Base-by-base conservation (phyloP, 1,140 invertebrate genomes). In the Zaprionus tsacasi region DNA sequence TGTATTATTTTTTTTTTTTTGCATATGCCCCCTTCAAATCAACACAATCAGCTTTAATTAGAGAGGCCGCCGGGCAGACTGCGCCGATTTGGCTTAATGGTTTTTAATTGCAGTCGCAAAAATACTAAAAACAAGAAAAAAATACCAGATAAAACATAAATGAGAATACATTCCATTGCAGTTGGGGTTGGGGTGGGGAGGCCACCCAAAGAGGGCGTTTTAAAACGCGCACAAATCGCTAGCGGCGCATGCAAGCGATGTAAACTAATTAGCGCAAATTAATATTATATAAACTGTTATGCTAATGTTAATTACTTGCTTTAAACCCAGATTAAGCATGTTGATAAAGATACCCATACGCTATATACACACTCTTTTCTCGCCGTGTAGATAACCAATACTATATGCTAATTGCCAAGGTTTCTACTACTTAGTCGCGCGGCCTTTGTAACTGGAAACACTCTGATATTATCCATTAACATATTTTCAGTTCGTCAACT, bases 81-180 rank as follows among this genome's bases (percentile, higher is more conserved):
- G 76, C 81, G 81, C 81, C 82, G 81, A 83, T 83, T 83, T 83
- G 81, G 77, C 81, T 83, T 83, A 83, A 83, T 83, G 81, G 61
- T 83, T 83, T 83, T 83, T 83, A 83, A 83, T 83, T 83, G 81
- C 81, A 79, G 55, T 54, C 69, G 81, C 64, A 77, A 82, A 82
- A 66, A 36, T 58, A 45, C 27, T 52, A 7, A 68, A 56, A 68
- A 59, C 35, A 13, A 40, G n/a, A 40, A n/a, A 0, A 43, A 43
- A 43, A 43, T 10, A 35, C 33, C 3, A 7, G 13, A 43, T 15
- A 43, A 43, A 43, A 7, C 15, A 45, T 33, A 57, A 66, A 57
- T 57, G 64, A 57, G 64, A 35, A 57, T 36, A 45, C 8, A 57
- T 66, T 48, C 33, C 45, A 45, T 17, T 45, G 63, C 38, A 56